Percentiles rank a stretch among this genome's conserved stretches.
Conservation (phyloP, 2,888 invertebrate genomes). For the Heliconius charithonia region DNA sequence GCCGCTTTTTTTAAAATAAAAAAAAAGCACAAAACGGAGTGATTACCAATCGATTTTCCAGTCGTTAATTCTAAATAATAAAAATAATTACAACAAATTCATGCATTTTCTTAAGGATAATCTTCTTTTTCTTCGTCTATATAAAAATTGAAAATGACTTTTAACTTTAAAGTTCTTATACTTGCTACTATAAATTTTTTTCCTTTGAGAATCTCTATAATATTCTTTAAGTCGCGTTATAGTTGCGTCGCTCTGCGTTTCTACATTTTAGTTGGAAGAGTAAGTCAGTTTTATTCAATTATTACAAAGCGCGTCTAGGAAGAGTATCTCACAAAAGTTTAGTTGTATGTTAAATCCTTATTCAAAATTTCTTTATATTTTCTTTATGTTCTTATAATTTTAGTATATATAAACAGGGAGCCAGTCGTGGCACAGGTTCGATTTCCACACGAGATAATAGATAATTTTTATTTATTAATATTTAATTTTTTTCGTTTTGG, state of each 20-base stretch:
- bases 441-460: neutral
- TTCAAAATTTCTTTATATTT: neutral
- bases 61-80: neutral
- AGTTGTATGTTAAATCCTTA: neutral
- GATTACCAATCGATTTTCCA: neutral
- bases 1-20: no score
- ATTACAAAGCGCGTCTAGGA: slow-evolving; percentile 5
- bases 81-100: neutral
- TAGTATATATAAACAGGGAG: neutral
- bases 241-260: neutral
- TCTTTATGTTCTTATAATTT: no score
- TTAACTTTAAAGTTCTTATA: neutral
- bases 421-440: neutral
- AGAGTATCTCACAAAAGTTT: neutral
- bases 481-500: no score
- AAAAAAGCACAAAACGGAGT: neutral
- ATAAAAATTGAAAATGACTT: neutral
- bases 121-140: neutral
- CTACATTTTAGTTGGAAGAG: slow-evolving; percentile 2
- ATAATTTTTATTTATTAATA: neutral
- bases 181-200: slow-evolving; percentile 1
- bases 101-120: neutral
- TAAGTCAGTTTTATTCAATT: slow-evolving; percentile 18
- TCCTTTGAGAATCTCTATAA: slow-evolving; percentile 10
- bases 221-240: neutral